Base-by-base conservation (phyloP, 2,797 vertebrate species). In the Cetoscarus ocellatus region DNA sequence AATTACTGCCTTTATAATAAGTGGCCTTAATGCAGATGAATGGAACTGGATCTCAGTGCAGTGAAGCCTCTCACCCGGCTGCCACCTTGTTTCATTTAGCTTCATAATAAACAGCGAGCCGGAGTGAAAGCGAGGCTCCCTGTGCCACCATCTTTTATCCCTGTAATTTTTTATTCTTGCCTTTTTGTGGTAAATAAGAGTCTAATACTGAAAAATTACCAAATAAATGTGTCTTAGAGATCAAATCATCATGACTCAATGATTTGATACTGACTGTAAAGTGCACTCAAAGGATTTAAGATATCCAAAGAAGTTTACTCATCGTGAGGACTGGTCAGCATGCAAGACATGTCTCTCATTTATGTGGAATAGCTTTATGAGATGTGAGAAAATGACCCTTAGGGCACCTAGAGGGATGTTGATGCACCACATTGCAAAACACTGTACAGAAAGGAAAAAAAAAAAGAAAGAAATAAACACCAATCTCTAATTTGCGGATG, bases 1-100 rank as follows among this genome's bases (percentile, higher is more conserved):
- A 90, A 92, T 89, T 44, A 73, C 89, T 67, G 79, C 87, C 83
- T 87, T 80, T 86, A 88, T 86, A 89, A 91, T 91, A 91, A 90
- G 87, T 86, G 88, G 75, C 73, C 54, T 75, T 93, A 93, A 93
- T 92, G 79, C 89, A 90, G 89, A 93, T 82, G 88, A 90, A 92
- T 92, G 86, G 84, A 15, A 73, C 60, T 60, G 77, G 81, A 87
- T 86, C 65, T 76, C 47, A 15, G 81, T 83, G 87, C 84, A 58
- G 62, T 74, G 84, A 67, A 83, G 84, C 82, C 73, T 84, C 74
- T 82, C 84, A 61, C 75, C 69, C 72, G 43, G 58, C 77, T 81
- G 66, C 82, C 73, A 70, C 73, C 67, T 52, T 61, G 18, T 75
- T 80, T 83, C 69, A 82, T 84, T 87, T 73, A 69, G 52, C 64